Evolutionary conservation across 2,113 vertebrate genomes (phyloP).

Genomic region (Andinoacara biseriatus): DNA sequence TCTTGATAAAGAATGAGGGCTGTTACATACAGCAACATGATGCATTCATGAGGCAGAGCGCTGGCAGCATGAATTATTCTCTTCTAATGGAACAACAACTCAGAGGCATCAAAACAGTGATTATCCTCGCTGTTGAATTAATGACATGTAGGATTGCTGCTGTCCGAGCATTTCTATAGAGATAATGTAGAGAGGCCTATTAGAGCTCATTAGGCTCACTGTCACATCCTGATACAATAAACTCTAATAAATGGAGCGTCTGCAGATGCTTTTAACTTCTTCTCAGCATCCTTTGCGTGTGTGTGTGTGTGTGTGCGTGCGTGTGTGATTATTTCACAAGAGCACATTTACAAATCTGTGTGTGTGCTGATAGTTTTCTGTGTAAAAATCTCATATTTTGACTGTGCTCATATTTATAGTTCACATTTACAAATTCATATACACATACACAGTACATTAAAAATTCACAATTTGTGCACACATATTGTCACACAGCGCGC

Average conservation of each 20-base stretch:
- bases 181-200: constrained; percentile 7
- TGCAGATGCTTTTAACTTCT: constrained; percentile 4
- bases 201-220: constrained; percentile 30
- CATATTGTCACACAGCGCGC: no score
- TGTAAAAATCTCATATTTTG: neutral
- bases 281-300: neutral
- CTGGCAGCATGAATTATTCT: constrained; percentile 67
- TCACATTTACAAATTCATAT: neutral
- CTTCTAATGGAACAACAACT: constrained; percentile 44
- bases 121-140: constrained; percentile 56
- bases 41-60: constrained; percentile 66
- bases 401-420: neutral
- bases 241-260: neutral
- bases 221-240: constrained; percentile 9
- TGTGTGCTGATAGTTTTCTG: neutral
- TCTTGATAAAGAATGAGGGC: constrained; percentile 36
- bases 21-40: constrained; percentile 27
- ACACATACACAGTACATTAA: neutral
- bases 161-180: neutral
- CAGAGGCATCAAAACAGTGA: constrained; percentile 54
- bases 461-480: neutral
- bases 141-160: constrained; percentile 45
- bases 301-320: neutral
- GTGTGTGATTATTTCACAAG: neutral
- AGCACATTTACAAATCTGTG: neutral